Conservation (phyloP, 2,888 invertebrate genomes). For the Noctuana brunneofusca region DNA sequence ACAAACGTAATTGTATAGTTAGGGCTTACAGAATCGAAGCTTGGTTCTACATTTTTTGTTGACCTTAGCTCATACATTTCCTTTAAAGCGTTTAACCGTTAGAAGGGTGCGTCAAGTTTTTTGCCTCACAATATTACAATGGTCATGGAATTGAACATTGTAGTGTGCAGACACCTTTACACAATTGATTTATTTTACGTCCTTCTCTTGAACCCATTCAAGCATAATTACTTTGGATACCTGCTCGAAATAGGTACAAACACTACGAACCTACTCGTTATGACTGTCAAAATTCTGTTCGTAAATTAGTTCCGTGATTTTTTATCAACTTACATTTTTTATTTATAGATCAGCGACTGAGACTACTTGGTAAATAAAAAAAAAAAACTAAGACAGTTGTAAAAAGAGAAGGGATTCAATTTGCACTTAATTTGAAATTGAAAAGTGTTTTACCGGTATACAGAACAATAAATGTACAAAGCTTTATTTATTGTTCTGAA, state of each 20-base stretch:
- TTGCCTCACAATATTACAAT: too few relatives aligned
- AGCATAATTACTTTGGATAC: slow-evolving; percentile 1
- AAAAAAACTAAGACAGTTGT: not conserved
- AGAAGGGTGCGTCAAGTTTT: too few relatives aligned
- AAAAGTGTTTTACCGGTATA: slow-evolving; percentile 3
- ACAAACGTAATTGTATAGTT: too few relatives aligned
- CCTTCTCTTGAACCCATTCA: not conserved
- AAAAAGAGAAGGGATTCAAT: slow-evolving; percentile 8
- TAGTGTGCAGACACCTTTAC: not conserved
- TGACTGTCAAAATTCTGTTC: slow-evolving; percentile 6
- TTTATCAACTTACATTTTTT: slow-evolving; percentile 6
- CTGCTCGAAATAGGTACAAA: slow-evolving; percentile 5
- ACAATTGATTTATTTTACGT: slow-evolving; percentile 1
- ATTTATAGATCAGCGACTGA: not conserved
- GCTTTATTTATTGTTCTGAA: not conserved
- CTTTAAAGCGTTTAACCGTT: too few relatives aligned
- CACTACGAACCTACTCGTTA: slow-evolving; percentile 6
- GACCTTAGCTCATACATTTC: too few relatives aligned
- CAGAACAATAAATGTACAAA: slow-evolving; percentile 7
- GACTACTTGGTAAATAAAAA: not conserved
- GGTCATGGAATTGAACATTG: not conserved
- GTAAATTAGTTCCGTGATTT: slow-evolving; percentile 6
- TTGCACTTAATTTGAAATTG: not conserved
- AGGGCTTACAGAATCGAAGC: too few relatives aligned
- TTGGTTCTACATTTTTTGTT: too few relatives aligned